Evolutionary conservation across 2,888 invertebrate genomes (phyloP).

Genomic region (Dioctria linearis): DNA sequence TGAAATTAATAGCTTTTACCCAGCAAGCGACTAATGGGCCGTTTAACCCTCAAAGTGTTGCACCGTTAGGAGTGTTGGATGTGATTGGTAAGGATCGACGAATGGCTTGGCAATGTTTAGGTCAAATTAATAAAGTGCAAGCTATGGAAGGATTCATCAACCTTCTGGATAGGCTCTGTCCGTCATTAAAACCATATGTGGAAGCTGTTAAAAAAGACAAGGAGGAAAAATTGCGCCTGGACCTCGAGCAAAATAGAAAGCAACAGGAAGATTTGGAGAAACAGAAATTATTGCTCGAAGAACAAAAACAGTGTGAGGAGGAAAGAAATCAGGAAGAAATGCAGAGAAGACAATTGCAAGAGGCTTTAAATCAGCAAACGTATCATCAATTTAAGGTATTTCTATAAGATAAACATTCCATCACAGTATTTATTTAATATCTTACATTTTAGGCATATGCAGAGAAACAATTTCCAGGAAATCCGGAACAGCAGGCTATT

Average conservation of each 20-base stretch:
- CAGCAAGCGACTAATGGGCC: slow-evolving; percentile 93
- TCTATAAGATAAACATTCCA: not conserved
- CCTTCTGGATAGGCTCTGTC: slow-evolving; percentile 87
- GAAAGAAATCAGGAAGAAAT: slow-evolving; percentile 66
- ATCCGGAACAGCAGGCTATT: slow-evolving; percentile 92
- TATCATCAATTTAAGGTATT: slow-evolving; percentile 84
- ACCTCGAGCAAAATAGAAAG: slow-evolving; percentile 65
- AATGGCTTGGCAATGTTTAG: slow-evolving; percentile 94
- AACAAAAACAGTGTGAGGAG: slow-evolving; percentile 64
- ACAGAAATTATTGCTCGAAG: slow-evolving; percentile 75
- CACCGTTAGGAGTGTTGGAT: slow-evolving; percentile 93
- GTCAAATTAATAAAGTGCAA: slow-evolving; percentile 86
- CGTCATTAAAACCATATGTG: slow-evolving; percentile 91
- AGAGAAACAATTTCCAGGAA: slow-evolving; percentile 91
- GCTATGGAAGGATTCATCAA: slow-evolving; percentile 95
- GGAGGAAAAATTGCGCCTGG: slow-evolving; percentile 81
- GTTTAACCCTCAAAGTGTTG: slow-evolving; percentile 79
- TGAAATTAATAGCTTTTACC: slow-evolving; percentile 91
- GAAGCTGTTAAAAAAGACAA: slow-evolving; percentile 92
- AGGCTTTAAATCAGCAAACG: slow-evolving; percentile 96
- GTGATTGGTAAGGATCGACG: slow-evolving; percentile 95
- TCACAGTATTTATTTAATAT: slow-evolving; percentile 72
- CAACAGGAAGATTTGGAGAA: slow-evolving; percentile 69
- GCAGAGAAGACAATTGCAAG: slow-evolving; percentile 85
- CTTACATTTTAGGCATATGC: slow-evolving; percentile 80